A percentile compares a stretch with the other conserved stretches of the same genome.
Conservation (phyloP, 1,140 invertebrate genomes). For the Macrobrachium rosenbergii region DNA sequence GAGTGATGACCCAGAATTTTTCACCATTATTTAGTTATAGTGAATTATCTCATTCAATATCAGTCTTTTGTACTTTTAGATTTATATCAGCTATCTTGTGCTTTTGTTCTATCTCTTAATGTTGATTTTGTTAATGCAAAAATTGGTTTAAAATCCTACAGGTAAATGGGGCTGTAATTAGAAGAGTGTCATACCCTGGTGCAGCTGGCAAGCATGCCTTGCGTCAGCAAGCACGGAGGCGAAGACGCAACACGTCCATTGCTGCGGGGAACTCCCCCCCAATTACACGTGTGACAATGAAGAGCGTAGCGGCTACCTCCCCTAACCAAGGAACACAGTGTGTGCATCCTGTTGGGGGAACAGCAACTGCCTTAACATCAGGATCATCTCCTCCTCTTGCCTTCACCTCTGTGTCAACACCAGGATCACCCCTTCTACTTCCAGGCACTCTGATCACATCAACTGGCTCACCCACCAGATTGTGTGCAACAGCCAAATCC, state of each 20-base stretch:
- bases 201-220: conserved; percentile 76
- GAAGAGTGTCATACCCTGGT: conserved; percentile 38
- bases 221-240: conserved; percentile 83
- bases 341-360: conserved; percentile 19
- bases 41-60: no score
- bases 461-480: background rate
- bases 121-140: background rate
- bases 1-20: no score
- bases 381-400: no score
- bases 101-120: background rate
- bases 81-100: background rate
- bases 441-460: conserved; percentile 15
- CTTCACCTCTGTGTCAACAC: background rate
- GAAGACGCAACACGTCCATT: conserved; percentile 82
- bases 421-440: background rate
- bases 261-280: conserved; percentile 74
- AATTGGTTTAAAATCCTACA: background rate
- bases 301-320: conserved; percentile 55
- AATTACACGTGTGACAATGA: conserved; percentile 66
- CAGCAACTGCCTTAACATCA: conserved; percentile 15
- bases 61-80: background rate
- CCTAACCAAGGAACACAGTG: conserved; percentile 46
- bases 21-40: no score
- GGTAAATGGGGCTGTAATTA: conserved; percentile 46
- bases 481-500: conserved; percentile 21